Base-by-base conservation (phyloP, 2,797 vertebrate genomes). In the Argyrosomus regius region DNA sequence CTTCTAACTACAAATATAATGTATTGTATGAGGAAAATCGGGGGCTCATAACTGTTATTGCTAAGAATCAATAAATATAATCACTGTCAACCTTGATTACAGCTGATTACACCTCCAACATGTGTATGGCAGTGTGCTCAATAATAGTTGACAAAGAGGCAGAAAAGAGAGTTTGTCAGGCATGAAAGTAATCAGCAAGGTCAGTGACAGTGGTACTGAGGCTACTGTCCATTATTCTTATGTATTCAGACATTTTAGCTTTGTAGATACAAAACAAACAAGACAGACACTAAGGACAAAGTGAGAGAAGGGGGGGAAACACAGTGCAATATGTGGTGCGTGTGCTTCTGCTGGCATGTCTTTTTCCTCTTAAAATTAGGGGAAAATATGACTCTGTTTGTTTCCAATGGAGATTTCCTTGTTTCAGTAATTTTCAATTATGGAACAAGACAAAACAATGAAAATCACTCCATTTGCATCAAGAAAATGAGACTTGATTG, bases 181-280 rank as follows among this genome's bases (percentile, higher is more conserved):
- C 88, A 85, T 87, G 84, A 89, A 88, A 87, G 78, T 68, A 91
- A 90, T 90, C 87, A 87, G 78, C 72, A 64, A 86, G 86, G 85
- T 89, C 87, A 83, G 77, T 77, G 80, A 88, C 83, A 80, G 59
- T 59, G 50, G 81, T 52, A 67, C 75, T 56, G 60, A 5, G 80
- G 82, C 84, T 72, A 84, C 72, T 84, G 84, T 87, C 83, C 86
- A 68, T 88, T 84, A 85, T 75, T 88, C 70, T 77, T 83, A 86
- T 87, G 78, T 82, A 86, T 73, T 85, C 73, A 79, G 83, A 89
- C 86, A 46, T 84, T 87, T 86, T 72, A 31, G 69, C 35, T 84
- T 54, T 58, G 28, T 56, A 78, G 85, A 87, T 62, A 39, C 70
- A 88, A 73, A 86, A 56, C 65, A 86, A 87, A 91, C 78, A 75